These are phyloP conservation scores for Chromoteleia sp. DNA, from an alignment of 2,888 invertebrate species.

Conservation along the genomic window DNA sequence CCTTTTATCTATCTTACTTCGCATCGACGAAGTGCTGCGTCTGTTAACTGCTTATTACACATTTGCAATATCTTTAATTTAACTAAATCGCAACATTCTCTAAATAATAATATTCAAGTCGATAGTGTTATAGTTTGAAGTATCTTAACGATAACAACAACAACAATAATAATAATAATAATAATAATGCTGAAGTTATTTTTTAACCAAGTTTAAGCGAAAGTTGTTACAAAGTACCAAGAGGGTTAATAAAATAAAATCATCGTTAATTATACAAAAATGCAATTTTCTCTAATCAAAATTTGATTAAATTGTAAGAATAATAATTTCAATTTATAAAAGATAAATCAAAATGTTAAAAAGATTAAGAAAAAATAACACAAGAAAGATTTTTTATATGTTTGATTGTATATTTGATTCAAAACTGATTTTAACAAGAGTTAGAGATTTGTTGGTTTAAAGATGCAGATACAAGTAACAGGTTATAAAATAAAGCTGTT, in stretches of 20 bases:
- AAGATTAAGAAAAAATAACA: no score
- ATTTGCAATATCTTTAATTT: constrained; percentile 21
- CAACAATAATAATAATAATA: neutral
- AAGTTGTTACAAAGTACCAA: constrained; percentile 24
- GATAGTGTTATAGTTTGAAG: constrained; percentile 5
- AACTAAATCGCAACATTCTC: constrained; percentile 11
- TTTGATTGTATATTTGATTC: no score
- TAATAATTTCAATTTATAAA: no score
- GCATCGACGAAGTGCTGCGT: neutral
- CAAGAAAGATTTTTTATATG: no score
- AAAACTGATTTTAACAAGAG: no score
- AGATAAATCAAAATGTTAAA: no score
- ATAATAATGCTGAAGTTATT: constrained; percentile 19
- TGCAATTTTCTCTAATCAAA: no score
- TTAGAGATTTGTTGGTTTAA: no score
- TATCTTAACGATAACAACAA: no score
- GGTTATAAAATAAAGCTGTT: neutral
- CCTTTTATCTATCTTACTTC: constrained; percentile 4
- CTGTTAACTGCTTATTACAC: constrained; percentile 26
- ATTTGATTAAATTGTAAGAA: no score
- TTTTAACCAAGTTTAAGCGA: neutral
- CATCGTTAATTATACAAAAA: no score
- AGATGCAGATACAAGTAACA: no score
- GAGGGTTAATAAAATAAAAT: constrained; percentile 10
- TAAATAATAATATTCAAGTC: constrained; percentile 14